Base-by-base conservation (phyloP, 2,888 invertebrate species). In the Osmoderma eremita region DNA sequence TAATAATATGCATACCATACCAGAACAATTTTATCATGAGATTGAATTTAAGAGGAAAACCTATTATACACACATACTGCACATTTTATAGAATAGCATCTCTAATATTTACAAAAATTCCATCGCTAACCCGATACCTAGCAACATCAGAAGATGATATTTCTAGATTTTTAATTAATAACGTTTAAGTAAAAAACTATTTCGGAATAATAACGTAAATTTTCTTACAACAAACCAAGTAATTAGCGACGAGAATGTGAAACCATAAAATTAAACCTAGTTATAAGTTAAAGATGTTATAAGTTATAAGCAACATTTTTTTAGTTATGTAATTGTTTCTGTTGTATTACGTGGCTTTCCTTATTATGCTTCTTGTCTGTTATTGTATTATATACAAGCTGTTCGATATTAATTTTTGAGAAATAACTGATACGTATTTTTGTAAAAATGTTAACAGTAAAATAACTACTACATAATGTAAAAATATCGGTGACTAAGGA, bases 361-460 rank as follows among this genome's bases (percentile, higher is more conserved):
- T 49, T 58, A 49, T 48, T 65, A 61, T 61, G 58, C 58, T 61
- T 61, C 45, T 61, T 45, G 58, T 61, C 58, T 61, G 58, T 61
- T 61, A 17, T 17, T 61, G 58, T 61, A 61, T 45, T 61, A 41
- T 56, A 41, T 42, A 61, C 58, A 45, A 61, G 41, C 49, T 20
- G 58, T 58, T 65, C 58, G 58, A 56, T 24, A 42, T 58, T 65
- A 65, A 49, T 65, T 56, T 56, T 62, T 36, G 20, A 45, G 45
- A 61, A 61, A 45, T 24, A 61, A 13, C 24, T 45, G 17, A 61
- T 58, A 65, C 45, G 65, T 65, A 65, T 65, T 65, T 65, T 65
- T 65, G 65, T 65, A 56, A 45, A 65, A 65, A 49, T 56, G 56
- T 58, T 56, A 10, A 58, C 49, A 45, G 36, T 49, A 56, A 58